Evolutionary conservation across 2,888 invertebrate genomes (phyloP), one percentile per base, ranked within the genome.

Genomic region (Melanostoma scalare): DNA sequence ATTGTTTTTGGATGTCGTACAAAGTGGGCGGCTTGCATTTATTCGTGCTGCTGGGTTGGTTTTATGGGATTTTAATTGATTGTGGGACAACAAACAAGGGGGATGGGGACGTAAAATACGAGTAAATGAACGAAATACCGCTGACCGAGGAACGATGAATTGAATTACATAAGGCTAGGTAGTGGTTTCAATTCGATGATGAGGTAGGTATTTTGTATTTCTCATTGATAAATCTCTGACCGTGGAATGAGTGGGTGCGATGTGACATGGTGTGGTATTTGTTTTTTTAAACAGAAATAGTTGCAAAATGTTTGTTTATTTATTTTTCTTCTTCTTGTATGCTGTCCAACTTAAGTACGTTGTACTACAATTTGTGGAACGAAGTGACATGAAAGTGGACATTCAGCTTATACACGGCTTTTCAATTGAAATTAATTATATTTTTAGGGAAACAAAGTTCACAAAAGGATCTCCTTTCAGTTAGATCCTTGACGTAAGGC

Each of bases 61-160:
- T 81, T 81, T 76, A 81, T 81, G 50, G 67, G 65, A 81, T 76
- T 81, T 81, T 81, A 76, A 76, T 81, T 72, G 80, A 81, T 71
- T 72, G 72, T 48, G 48, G 20, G 20, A 20, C 20, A 20, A 20
- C 20, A 20, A 20, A 46, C 35, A 46, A 36, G 56, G 53, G 44
- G 20, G 52, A 60, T 8, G 36, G 9, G 35, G 20, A 5, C 10
- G n/a, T 5, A 30, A 20, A 4, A 9, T 10, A 46, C 20, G 20
- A 20, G 20, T 20, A 20, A 20, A 44, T 8, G 6, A 60, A 60
- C 35, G n/a, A 44, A 20, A 44, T 33, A 33, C 31, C 60, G 6
- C 10, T 1, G 46, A 20, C 20, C 6, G 6, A n/a, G 10, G 44
- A 20, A 46, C 30, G 5, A 38, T 2, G 30, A 63, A 48, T 63